These are phyloP conservation scores for Orthosia gracilis DNA, from an alignment of 2,888 invertebrate genomes.

Conservation along the genomic window DNA sequence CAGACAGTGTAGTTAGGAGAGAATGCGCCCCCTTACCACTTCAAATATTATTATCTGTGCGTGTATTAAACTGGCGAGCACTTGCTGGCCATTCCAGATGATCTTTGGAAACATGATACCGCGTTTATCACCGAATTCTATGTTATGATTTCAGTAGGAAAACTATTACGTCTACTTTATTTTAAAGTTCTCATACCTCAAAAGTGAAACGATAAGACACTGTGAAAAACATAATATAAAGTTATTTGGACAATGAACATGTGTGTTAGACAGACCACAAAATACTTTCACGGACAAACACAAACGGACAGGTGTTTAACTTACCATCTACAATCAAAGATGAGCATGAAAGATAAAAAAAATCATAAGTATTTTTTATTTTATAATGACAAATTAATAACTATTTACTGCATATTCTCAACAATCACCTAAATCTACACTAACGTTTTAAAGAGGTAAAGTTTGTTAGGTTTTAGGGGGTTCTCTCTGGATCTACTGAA, in stretches of 20 bases:
- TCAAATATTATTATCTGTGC: conserved; percentile 73
- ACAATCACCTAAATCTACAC: no score
- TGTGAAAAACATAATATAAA: background rate
- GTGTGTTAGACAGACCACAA: background rate
- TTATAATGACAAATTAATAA: background rate
- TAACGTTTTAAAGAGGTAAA: no score
- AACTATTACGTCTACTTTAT: background rate
- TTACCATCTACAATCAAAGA: conserved; percentile 58
- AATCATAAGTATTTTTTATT: conserved; percentile 39
- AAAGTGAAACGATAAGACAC: background rate
- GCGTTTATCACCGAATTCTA: background rate
- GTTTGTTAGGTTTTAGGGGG: no score
- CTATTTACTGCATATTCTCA: background rate
- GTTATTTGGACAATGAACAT: background rate
- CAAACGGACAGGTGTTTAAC: conserved; percentile 35
- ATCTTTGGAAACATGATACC: conserved; percentile 8
- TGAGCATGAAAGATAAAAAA: conserved; percentile 62
- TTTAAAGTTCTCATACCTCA: background rate
- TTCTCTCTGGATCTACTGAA: no score
- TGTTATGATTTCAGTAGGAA: background rate
- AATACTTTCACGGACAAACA: conserved; percentile 2
- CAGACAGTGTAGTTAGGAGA: conserved; percentile 66
- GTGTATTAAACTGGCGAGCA: conserved; percentile 33
- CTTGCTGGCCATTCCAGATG: conserved; percentile 34
- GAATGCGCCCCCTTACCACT: conserved; percentile 77